Conservation (phyloP, 2,797 vertebrate species). For the Acanthurus tractus region DNA sequence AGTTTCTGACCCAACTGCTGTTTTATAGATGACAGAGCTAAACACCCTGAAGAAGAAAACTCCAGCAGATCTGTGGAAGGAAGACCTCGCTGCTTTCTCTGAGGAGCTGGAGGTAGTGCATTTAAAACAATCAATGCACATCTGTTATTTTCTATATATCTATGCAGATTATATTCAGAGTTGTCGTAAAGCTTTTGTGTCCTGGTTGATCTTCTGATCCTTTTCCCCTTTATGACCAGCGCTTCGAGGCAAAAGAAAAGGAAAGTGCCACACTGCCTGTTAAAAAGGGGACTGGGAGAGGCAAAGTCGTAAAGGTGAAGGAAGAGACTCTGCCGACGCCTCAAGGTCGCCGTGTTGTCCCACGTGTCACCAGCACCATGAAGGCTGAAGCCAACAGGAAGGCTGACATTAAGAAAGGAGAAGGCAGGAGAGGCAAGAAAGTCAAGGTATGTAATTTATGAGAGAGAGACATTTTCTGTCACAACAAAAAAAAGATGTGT, state of each 20-base stretch:
- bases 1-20: background rate
- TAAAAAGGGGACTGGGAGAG: slow-evolving; percentile 83
- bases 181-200: background rate
- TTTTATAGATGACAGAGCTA: slow-evolving; percentile 85
- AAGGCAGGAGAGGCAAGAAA: slow-evolving; percentile 84
- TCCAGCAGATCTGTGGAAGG: slow-evolving; percentile 92
- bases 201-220: background rate
- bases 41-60: slow-evolving; percentile 87
- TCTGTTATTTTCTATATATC: too few species aligned
- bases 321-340: slow-evolving; percentile 92
- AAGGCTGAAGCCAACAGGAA: slow-evolving; percentile 93
- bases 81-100: slow-evolving; percentile 91
- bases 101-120: slow-evolving; percentile 90
- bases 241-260: slow-evolving; percentile 89
- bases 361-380: slow-evolving; percentile 92
- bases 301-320: slow-evolving; percentile 87
- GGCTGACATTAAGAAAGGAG: slow-evolving; percentile 72
- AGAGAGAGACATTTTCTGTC: background rate
- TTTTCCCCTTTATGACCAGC: slow-evolving; percentile 73
- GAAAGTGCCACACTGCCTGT: slow-evolving; percentile 71
- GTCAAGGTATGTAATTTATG: slow-evolving; percentile 71
- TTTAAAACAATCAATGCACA: too few species aligned
- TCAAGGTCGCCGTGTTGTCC: slow-evolving; percentile 90
- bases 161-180: background rate
- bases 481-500: background rate